Percentiles rank a stretch among this genome's conserved stretches.
phyloP scores from a whole-genome alignment of 1,140 invertebrate genomes.

The Monochamus saltuarius region DNA sequence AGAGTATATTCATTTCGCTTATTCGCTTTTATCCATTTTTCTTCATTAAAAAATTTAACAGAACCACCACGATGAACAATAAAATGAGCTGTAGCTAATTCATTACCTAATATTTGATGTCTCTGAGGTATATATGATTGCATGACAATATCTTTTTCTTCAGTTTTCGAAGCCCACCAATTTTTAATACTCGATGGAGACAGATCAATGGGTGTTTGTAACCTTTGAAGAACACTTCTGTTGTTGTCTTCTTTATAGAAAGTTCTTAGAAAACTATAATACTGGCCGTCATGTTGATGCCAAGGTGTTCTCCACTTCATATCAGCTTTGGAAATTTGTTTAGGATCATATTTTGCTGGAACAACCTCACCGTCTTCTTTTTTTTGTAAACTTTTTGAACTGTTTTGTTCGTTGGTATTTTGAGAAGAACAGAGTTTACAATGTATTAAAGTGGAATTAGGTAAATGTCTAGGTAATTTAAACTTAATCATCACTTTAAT shows the following conservation, averaged over 20 bases:
- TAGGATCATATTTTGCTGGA: not conserved
- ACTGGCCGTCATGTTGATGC: conserved; percentile 49
- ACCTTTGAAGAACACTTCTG: conserved; percentile 48
- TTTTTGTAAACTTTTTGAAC: too few relatives aligned
- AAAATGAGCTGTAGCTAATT: conserved; percentile 76
- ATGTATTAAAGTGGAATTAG: too few relatives aligned
- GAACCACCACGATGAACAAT: conserved; percentile 64
- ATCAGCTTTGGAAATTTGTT: conserved; percentile 47
- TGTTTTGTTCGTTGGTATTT: too few relatives aligned
- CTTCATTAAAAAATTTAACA: conserved; percentile 63
- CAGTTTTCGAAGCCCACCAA: conserved; percentile 53
- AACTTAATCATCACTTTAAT: too few relatives aligned
- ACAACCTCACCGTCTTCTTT: not conserved
- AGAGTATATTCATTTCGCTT: conserved; percentile 56
- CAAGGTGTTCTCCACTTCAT: conserved; percentile 53
- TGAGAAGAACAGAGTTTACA: too few relatives aligned
- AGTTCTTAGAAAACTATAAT: conserved; percentile 52
- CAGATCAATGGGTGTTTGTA: conserved; percentile 55
- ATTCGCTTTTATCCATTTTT: conserved; percentile 60
- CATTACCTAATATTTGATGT: conserved; percentile 59
- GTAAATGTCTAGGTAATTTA: too few relatives aligned
- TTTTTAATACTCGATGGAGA: conserved; percentile 47
- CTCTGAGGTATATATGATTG: conserved; percentile 55
- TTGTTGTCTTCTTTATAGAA: conserved; percentile 53
- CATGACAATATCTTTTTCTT: conserved; percentile 43